Percentiles rank a stretch among this genome's conserved stretches.
Conservation (phyloP, 2,888 invertebrate genomes). For the Teleogryllus oceanicus region DNA sequence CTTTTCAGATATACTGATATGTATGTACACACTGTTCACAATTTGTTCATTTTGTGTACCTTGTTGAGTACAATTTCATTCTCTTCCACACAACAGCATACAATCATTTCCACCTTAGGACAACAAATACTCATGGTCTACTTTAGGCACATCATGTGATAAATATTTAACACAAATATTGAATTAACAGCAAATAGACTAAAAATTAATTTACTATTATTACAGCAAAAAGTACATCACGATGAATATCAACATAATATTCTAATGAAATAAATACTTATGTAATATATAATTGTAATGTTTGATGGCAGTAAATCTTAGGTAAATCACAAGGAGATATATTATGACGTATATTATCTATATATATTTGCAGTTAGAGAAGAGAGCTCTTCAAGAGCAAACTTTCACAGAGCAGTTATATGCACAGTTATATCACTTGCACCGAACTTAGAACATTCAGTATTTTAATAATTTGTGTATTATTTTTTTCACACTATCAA, state of each 20-base stretch:
- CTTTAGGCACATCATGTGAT: slow-evolving; percentile 12
- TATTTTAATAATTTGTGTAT: too few relatives aligned
- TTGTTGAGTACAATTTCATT: not conserved
- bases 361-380: not conserved
- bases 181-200: too few relatives aligned
- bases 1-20: not conserved
- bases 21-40: slow-evolving; percentile 18
- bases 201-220: not conserved
- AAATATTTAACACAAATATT: too few relatives aligned
- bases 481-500: too few relatives aligned
- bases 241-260: not conserved
- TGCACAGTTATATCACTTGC: not conserved
- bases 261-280: not conserved
- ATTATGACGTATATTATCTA: not conserved
- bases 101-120: not conserved
- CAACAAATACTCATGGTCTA: not conserved
- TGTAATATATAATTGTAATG: not conserved
- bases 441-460: too few relatives aligned
- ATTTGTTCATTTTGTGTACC: not conserved
- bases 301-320: not conserved
- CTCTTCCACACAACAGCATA: not conserved
- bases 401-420: not conserved
- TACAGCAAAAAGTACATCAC: not conserved
- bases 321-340: not conserved
- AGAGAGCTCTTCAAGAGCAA: not conserved